Evolutionary conservation across 1,140 invertebrate species (phyloP).

Genomic region (Macrotrachela quadricornifera): DNA sequence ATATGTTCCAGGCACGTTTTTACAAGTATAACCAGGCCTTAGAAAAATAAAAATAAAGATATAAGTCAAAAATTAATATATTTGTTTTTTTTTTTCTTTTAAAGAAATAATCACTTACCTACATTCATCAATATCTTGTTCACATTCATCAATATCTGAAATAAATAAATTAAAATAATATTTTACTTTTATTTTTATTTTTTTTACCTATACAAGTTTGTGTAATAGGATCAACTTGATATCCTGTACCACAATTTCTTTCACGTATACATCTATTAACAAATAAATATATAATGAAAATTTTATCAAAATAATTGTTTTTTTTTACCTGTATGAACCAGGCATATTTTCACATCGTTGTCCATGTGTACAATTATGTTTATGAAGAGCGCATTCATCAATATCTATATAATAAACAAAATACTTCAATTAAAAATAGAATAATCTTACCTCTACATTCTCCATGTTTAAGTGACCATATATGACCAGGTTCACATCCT

Average conservation of each 20-base stretch:
- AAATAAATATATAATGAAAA: neutral
- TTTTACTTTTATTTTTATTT: neutral
- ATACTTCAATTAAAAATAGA: no score
- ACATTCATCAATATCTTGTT: slow-evolving; percentile 49
- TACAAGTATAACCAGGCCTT: slow-evolving; percentile 3
- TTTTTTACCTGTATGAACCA: no score
- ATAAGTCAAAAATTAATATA: no score
- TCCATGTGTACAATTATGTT: no score
- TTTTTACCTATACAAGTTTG: slow-evolving; percentile 58
- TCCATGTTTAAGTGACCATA: neutral
- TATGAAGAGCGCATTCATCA: no score
- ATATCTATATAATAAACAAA: no score
- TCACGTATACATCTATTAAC: slow-evolving; percentile 45
- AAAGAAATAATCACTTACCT: slow-evolving; percentile 8
- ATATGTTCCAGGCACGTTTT: slow-evolving; percentile 6
- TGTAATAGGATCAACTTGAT: slow-evolving; percentile 65
- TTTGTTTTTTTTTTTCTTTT: no score
- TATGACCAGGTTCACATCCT: neutral
- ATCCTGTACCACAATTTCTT: slow-evolving; percentile 77
- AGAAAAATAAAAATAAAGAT: slow-evolving; percentile 13
- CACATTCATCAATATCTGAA: neutral
- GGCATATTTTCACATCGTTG: no score
- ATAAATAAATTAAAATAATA: neutral
- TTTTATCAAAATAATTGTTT: neutral
- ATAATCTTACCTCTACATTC: neutral